Percentiles rank a stretch among this genome's conserved stretches.
Conservation (phyloP, 2,888 invertebrate species). For the Sarcophaga variegata region DNA sequence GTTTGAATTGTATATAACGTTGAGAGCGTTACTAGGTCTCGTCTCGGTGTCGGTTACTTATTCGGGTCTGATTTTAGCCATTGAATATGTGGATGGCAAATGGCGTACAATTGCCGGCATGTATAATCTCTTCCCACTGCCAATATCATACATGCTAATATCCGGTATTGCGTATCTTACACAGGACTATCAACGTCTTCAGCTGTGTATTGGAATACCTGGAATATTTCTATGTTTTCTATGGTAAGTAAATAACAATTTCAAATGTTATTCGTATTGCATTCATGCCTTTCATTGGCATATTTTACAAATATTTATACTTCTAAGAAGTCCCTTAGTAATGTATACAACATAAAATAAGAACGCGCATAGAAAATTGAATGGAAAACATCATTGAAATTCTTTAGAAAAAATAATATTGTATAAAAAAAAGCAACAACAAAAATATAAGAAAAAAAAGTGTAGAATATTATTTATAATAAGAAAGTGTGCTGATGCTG, state of each 20-base stretch:
- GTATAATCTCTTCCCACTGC: slow-evolving; percentile 90
- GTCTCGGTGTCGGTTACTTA: slow-evolving; percentile 92
- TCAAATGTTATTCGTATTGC: neutral
- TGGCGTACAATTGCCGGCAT: slow-evolving; percentile 92
- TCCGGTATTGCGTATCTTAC: slow-evolving; percentile 87
- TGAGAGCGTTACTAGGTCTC: slow-evolving; percentile 88
- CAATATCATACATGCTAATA: slow-evolving; percentile 88
- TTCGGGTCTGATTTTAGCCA: slow-evolving; percentile 90
- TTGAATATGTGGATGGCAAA: slow-evolving; percentile 90
- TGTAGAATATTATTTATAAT: slow-evolving; percentile 38
- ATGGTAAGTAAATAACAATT: slow-evolving; percentile 83
- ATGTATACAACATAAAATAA: neutral
- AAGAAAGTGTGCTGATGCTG: slow-evolving; percentile 19
- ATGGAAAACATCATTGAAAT: slow-evolving; percentile 33
- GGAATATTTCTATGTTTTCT: slow-evolving; percentile 86
- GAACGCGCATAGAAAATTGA: neutral
- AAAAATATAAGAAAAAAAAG: neutral
- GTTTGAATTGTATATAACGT: slow-evolving; percentile 87
- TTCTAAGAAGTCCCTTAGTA: slow-evolving; percentile 3
- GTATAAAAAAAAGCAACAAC: neutral
- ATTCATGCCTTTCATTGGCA: neutral
- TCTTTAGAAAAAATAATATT: slow-evolving; percentile 27
- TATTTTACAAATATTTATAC: slow-evolving; percentile 4
- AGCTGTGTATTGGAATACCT: slow-evolving; percentile 88
- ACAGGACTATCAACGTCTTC: slow-evolving; percentile 88